These are phyloP conservation scores for Harpalus rufipes DNA, from an alignment of 2,888 invertebrate species.

Conservation along the genomic window DNA sequence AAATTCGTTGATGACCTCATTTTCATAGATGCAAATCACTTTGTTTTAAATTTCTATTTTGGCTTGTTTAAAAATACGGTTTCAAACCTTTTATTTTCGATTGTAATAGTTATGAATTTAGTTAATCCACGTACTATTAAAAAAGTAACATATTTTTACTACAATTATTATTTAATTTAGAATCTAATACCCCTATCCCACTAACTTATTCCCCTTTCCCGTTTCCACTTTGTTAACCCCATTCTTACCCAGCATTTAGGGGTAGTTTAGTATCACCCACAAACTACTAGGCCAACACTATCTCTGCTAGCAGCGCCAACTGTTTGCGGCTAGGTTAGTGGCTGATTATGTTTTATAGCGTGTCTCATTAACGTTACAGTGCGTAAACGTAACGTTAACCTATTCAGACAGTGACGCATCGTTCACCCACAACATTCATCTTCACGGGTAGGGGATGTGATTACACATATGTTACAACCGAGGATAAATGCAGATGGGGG, in stretches of 20 bases:
- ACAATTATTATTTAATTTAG: no score
- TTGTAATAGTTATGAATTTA: no score
- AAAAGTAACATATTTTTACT: no score
- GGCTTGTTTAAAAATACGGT: no score
- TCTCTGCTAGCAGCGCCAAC: neutral
- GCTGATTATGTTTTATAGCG: slow-evolving; percentile 49
- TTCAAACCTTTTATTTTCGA: no score
- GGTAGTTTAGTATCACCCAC: neutral
- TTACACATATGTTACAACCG: neutral
- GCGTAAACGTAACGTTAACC: slow-evolving; percentile 25
- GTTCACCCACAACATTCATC: slow-evolving; percentile 10
- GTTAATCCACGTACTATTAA: no score
- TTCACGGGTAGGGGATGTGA: neutral
- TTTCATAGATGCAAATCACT: no score
- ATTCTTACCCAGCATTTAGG: neutral
- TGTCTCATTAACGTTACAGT: slow-evolving; percentile 35
- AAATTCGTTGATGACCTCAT: no score
- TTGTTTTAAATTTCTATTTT: no score
- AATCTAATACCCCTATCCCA: no score
- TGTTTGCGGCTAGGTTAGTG: slow-evolving; percentile 14
- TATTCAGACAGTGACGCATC: slow-evolving; percentile 31
- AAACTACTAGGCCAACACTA: neutral
- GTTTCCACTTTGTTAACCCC: no score
- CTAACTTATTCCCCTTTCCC: neutral
- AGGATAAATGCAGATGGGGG: neutral